Evolutionary conservation across 1,140 invertebrate species (phyloP).

Genomic region (Papilio dardanus): DNA sequence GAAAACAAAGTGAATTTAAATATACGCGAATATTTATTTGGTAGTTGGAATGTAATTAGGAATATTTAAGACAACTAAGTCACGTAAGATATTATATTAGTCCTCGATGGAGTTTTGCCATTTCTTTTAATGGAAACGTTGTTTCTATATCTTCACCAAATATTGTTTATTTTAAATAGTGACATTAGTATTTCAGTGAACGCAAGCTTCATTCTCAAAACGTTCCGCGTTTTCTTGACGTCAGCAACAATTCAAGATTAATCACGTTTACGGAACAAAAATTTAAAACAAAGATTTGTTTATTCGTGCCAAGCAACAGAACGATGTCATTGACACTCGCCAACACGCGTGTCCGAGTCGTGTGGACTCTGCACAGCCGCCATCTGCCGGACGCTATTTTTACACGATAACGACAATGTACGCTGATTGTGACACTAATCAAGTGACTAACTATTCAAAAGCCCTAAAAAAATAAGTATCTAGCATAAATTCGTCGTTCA

Average conservation of each 20-base stretch:
- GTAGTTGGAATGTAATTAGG: too few species aligned
- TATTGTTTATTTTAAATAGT: conserved; percentile 19
- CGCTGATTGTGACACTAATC: not conserved
- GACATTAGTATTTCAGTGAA: not conserved
- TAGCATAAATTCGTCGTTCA: not conserved
- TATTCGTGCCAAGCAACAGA: conserved; percentile 9
- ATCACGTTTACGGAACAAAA: conserved; percentile 11
- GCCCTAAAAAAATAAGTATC: not conserved
- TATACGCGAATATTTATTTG: not conserved
- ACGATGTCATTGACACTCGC: conserved; percentile 21
- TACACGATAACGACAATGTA: conserved; percentile 17
- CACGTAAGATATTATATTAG: too few species aligned
- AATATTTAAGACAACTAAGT: too few species aligned
- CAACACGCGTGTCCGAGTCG: not conserved
- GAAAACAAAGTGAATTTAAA: too few species aligned
- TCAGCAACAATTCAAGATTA: not conserved
- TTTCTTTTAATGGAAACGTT: too few species aligned
- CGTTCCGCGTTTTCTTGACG: not conserved
- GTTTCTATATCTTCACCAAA: not conserved
- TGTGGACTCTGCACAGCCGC: conserved; percentile 2
- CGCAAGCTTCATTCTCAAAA: not conserved
- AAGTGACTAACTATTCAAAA: conserved; percentile 1
- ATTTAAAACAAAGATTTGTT: not conserved
- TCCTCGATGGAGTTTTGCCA: too few species aligned
- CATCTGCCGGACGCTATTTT: conserved; percentile 33